phyloP scores from a whole-genome alignment of 2,888 invertebrate genomes.

The Trachelus iudaicus region DNA sequence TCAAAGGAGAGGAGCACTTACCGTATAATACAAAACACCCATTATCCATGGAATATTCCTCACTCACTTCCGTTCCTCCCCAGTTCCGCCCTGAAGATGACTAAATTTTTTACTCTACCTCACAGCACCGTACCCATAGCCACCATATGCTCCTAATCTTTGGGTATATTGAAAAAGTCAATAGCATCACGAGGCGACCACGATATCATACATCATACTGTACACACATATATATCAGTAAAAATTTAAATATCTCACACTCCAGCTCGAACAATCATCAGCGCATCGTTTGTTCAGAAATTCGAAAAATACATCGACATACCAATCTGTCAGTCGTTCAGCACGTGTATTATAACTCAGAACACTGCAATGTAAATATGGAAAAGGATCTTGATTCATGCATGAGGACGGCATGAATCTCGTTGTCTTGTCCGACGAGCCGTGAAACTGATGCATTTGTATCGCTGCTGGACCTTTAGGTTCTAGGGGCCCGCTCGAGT shows the following conservation, averaged over 20 bases:
- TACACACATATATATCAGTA: neutral
- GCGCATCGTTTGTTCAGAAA: neutral
- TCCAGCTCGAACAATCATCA: neutral
- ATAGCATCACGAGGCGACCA: neutral
- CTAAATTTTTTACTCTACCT: too few relatives aligned
- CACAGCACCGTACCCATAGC: too few relatives aligned
- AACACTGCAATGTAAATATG: slow-evolving; percentile 63
- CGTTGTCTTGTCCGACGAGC: slow-evolving; percentile 62
- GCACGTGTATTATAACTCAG: slow-evolving; percentile 3
- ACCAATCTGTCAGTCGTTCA: slow-evolving; percentile 2
- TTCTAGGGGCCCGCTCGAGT: neutral
- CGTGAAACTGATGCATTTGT: slow-evolving; percentile 65
- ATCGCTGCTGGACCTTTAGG: slow-evolving; percentile 34
- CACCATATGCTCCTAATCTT: neutral
- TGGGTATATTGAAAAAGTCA: neutral
- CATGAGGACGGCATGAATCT: slow-evolving; percentile 59
- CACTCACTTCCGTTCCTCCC: neutral
- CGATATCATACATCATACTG: neutral
- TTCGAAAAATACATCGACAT: neutral
- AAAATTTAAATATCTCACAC: neutral
- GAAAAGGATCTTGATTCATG: slow-evolving; percentile 64
- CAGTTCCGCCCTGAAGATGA: neutral
- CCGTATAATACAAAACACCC: neutral
- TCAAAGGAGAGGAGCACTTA: neutral
- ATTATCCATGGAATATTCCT: neutral